phyloP scores from a whole-genome alignment of 2,113 vertebrate species.

The Bubo blakistoni region DNA sequence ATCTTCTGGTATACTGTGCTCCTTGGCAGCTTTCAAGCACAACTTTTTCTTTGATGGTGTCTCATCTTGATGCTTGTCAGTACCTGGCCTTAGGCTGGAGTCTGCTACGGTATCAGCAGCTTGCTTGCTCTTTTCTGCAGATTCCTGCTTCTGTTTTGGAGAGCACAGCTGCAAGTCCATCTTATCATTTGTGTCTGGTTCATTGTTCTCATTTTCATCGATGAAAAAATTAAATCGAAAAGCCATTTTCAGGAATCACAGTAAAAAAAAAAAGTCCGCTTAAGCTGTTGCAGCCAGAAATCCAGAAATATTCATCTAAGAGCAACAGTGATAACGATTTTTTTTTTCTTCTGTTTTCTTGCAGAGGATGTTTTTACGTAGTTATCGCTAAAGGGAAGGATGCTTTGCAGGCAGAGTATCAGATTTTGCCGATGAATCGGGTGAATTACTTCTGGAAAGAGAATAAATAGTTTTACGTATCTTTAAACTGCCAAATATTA shows the following conservation, averaged over 20 bases:
- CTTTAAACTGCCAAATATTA: not conserved
- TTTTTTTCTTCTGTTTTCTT: not conserved
- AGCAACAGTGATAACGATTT: not conserved
- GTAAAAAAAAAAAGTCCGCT: not conserved
- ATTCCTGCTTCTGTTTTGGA: not conserved
- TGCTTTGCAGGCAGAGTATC: not conserved
- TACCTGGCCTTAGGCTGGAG: not conserved
- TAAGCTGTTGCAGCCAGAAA: not conserved
- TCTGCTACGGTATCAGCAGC: not conserved
- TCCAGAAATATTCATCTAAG: not conserved
- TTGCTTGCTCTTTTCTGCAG: not conserved
- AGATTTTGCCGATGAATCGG: not conserved
- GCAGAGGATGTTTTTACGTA: not conserved
- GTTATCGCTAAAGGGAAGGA: not conserved
- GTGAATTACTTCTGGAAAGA: not conserved
- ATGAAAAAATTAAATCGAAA: conserved; percentile 77
- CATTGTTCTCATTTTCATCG: conserved; percentile 24
- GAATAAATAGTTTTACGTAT: not conserved
- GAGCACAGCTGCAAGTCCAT: not conserved
- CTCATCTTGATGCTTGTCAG: not conserved
- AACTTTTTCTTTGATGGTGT: not conserved
- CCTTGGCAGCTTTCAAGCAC: conserved; percentile 51
- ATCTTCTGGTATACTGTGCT: conserved; percentile 68
- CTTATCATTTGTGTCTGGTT: not conserved
- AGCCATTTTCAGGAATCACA: conserved; percentile 50